These are phyloP conservation scores for Triops longicaudatus DNA, from an alignment of 1,140 invertebrate genomes.

Conservation along the genomic window DNA sequence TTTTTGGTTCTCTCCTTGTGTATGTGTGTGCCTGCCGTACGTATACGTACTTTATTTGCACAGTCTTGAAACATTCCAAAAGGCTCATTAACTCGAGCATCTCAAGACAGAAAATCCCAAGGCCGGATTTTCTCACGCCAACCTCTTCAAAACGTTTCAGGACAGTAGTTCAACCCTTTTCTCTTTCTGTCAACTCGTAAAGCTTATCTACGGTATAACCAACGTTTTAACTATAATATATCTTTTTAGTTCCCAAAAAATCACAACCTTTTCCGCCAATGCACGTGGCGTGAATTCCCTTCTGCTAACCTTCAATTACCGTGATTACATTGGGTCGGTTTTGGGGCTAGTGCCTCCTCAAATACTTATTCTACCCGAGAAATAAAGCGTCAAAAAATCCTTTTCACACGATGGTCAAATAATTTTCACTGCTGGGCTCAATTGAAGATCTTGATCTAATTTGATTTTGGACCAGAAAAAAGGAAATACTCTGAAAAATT, in stretches of 20 bases:
- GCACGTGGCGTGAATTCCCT: neutral
- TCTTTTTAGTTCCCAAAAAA: too few species aligned
- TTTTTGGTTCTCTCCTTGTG: too few species aligned
- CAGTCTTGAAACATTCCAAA: neutral
- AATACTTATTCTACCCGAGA: neutral
- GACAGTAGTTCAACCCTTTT: neutral
- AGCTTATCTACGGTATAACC: too few species aligned
- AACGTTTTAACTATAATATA: too few species aligned
- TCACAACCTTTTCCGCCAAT: neutral
- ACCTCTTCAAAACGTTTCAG: neutral
- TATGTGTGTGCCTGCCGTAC: neutral
- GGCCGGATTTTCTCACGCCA: slow-evolving; percentile 3
- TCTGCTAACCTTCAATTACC: neutral
- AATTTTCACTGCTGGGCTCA: neutral
- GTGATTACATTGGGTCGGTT: neutral
- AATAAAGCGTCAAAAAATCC: neutral
- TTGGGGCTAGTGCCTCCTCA: neutral
- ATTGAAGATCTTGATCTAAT: neutral
- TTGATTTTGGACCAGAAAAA: neutral
- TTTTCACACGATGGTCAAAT: neutral
- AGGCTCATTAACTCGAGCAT: slow-evolving; percentile 1
- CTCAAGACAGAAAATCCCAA: neutral
- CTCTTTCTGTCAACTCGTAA: too few species aligned
- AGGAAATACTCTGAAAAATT: neutral
- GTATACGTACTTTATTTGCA: neutral